Evolutionary conservation across 2,113 vertebrate species (phyloP).

Genomic region (cat (Felis catus)): F.catus_Fca126_mat1.0 CM031419.1:186624501-186625000

Average conservation of each 20-base stretch:
- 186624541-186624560: background rate
- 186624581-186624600: background rate
- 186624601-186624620: background rate
- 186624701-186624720: background rate
- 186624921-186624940: background rate
- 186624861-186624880: background rate
- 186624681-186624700: background rate
- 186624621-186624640: background rate
- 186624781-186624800: background rate
- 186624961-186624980: background rate
- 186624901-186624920: background rate
- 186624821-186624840: background rate
- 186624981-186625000: background rate
- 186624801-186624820: background rate
- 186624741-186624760: background rate
- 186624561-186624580: background rate
- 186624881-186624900: background rate
- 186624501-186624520: background rate
- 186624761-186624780: background rate
- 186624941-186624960: background rate
- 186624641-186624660: background rate
- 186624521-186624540: background rate
- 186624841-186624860: background rate
- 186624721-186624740: background rate
- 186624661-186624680: too few species aligned